Base-by-base conservation (phyloP, 2,797 vertebrate species). In the Octomys mimax region DNA sequence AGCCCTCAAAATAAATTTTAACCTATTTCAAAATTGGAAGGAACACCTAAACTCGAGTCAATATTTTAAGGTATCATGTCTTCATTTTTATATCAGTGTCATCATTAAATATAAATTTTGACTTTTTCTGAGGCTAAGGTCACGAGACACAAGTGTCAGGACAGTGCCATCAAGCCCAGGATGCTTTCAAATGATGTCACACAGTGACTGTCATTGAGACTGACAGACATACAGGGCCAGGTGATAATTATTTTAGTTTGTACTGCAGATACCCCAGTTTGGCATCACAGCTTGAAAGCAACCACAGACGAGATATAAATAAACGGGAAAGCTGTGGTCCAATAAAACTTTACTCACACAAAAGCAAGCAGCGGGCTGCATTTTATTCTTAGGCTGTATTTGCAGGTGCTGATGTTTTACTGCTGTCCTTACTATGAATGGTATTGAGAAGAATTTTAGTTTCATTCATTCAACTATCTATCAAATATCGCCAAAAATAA, bases 11-110 rank as follows among this genome's bases (percentile, higher is more conserved):
- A 14, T 33, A 64, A 64, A 59, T 39, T 64, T 84, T n/a, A 18
- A 71, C 62, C 82, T 87, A 13, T 77, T 79, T 92, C 36, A 89
- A 89, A 89, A 90, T 64, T 46, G 89, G 12, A 91, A 92, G 52
- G 62, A 22, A 54, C 33, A 66, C 18, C 19, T 79, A 22, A 80
- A 22, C 61, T 31, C 52, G 71, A 70, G 39, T 28, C 16, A 36
- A 49, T 49, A 21, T n/a, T 70, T 68, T 71, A 64, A 24, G 77
- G 26, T 36, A 16, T 24, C 57, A 1, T 87, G 57, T 62, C 61
- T 84, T 79, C 61, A 13, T 62, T 4, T 77, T 66, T 73, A 22
- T 81, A 36, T 24, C 24, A 70, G 16, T 75, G 18, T 2, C 66
- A 24, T 84, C 19, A 64, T 64, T 59, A 83, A 87, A 64, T 88